Evolutionary conservation across 2,888 invertebrate genomes (phyloP), one percentile per base, ranked within the genome.

Genomic region (Hydrotaea diabolus): DNA sequence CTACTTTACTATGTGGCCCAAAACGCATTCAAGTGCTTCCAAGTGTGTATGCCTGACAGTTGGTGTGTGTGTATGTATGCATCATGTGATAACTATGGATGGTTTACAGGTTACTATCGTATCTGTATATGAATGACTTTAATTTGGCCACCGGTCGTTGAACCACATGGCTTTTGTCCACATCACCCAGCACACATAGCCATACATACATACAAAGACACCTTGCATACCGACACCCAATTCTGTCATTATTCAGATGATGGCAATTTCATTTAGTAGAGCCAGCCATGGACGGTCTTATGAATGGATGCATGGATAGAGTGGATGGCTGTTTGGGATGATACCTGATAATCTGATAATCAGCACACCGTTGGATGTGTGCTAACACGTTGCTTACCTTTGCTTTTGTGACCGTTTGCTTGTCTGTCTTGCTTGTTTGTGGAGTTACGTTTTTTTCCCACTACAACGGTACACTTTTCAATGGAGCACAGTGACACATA

Each of bases 61-160:
- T n/a, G n/a, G 43, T 8, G 11, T 49, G 15, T 49, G n/a, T n/a
- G 49, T 39, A 39, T 39, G n/a, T 49, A 59, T 69, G 43, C 66
- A 19, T 49, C 62, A 62, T 62, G 62, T 62, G 62, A 62, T 62
- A 26, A 62, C 36, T 15, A 23, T 31, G 31, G 62, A 62, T 62
- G 62, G 62, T 62, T 62, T 62, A 62, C 62, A 62, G 62, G 62
- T 62, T 26, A 62, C 62, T 62, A 2, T 31, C 3, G 2, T 4
- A 2, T 31, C 31, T 2, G 62, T 49, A 46, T 62, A 74, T 23
- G 66, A 43, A 36, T 62, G 59, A 43, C 62, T 62, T 36, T 49
- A 49, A 15, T 79, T 55, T 85, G 75, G 85, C 86, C 86, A 66
- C n/a, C 36, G 69, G 78, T 89, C 89, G 88, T 88, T 89, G 86